Base-by-base conservation (phyloP, 2,113 vertebrate genomes). In the Rhipidura dahli region DNA sequence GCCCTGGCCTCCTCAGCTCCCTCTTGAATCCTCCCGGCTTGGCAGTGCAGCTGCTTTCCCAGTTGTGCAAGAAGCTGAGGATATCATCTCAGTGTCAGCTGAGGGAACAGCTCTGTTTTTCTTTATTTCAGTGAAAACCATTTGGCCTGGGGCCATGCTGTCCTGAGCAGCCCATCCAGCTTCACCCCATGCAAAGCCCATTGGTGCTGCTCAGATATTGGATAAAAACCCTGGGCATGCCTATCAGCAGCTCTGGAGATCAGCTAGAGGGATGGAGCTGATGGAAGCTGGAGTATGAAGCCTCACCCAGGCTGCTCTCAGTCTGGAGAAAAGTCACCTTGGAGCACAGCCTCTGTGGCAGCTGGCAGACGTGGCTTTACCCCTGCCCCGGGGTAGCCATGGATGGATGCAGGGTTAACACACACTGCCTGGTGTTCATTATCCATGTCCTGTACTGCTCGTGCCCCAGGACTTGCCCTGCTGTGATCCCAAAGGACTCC, bases 381-480 rank as follows among this genome's bases (percentile, higher is more conserved):
- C 30, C 21, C 47, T 56, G 70, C 23, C 70, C 21, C 4, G 21
- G 39, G 51, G 35, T 19, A 60, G 19, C 13, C 40, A 9, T 0
- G 5, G 44, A 2, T 22, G 45, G 69, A 12, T 11, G 4, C 24
- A 22, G 53, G 45, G 40, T 42, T 54, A 68, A 15, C 20, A 10
- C 2, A 3, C 15, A 5, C 49, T 0, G 0, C n/a, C 4, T 16
- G 51, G n/a, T 45, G 39, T 40, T 40, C 3, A 1, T 24, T 27
- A 35, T 33, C 68, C 2, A 7, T 79, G 37, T 15, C 33, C 24
- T 20, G 15, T 4, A 0, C 77, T 80, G 80, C 56, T 53, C 44
- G 9, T 23, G 47, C 56, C 24, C 33, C 11, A 11, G 53, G 68
- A 68, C 24, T 35, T 45, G 33, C 44, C 50, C 45, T 79, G 61